Conservation (phyloP, 2,888 invertebrate species). For the Epirrhoe alternata region DNA sequence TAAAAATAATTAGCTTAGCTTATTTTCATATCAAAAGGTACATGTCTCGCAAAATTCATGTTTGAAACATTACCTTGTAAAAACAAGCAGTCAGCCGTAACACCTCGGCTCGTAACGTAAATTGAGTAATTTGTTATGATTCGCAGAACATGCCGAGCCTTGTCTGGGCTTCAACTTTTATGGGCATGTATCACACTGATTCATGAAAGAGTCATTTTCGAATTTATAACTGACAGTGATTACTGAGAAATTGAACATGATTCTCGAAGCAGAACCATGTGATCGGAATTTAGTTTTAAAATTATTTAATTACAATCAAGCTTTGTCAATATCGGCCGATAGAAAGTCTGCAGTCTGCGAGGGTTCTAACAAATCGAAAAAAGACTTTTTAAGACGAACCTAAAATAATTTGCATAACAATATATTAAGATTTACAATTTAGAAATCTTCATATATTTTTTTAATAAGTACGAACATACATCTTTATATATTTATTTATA, state of each 20-base stretch:
- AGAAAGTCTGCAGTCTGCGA: too few species aligned
- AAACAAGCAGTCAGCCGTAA: conserved; percentile 35
- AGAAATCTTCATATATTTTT: too few species aligned
- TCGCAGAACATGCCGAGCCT: conserved; percentile 51
- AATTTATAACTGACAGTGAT: conserved; percentile 5
- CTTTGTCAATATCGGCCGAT: too few species aligned
- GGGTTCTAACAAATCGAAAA: too few species aligned
- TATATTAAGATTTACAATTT: too few species aligned
- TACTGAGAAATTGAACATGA: neutral
- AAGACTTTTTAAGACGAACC: too few species aligned
- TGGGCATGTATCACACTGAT: conserved; percentile 28
- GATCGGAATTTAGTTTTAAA: neutral
- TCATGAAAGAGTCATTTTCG: conserved; percentile 24
- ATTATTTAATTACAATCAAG: neutral
- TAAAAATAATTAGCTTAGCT: neutral
- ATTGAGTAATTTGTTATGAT: conserved; percentile 48
- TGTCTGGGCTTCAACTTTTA: conserved; percentile 43
- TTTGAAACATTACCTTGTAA: conserved; percentile 29
- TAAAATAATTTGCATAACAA: too few species aligned
- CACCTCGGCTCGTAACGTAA: conserved; percentile 37
- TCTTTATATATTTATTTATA: too few species aligned
- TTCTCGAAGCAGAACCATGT: neutral
- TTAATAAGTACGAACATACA: too few species aligned
- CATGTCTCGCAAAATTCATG: neutral
- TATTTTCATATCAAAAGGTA: neutral